Percentiles rank a stretch among this genome's conserved stretches.
phyloP scores from a whole-genome alignment of 2,113 vertebrate genomes.

The Melospiza melodia region DNA sequence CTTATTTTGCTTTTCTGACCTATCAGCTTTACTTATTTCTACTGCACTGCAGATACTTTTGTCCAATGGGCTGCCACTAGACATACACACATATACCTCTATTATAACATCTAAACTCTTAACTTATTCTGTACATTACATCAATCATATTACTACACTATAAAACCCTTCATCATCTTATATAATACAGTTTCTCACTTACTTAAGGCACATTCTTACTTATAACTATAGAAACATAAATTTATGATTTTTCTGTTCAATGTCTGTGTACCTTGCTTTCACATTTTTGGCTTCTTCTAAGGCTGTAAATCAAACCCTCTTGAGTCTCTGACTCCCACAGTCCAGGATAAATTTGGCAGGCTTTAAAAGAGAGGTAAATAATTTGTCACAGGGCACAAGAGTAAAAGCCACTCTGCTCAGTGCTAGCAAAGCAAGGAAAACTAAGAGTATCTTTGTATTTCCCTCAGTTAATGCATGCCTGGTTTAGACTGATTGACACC shows the following conservation, averaged over 20 bases:
- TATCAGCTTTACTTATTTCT: not conserved
- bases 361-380: not conserved
- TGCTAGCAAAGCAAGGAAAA: not conserved
- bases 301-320: not conserved
- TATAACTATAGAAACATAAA: not conserved
- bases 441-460: not conserved
- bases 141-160: not conserved
- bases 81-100: not conserved
- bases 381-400: not conserved
- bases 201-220: not conserved
- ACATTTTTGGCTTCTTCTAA: not conserved
- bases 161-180: not conserved
- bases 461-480: not conserved
- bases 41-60: not conserved
- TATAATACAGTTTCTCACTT: not conserved
- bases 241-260: not conserved
- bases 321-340: not conserved
- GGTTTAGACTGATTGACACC: slow-evolving; percentile 44
- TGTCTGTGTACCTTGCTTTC: not conserved
- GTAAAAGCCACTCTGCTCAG: not conserved
- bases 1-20: not conserved
- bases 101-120: not conserved
- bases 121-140: not conserved
- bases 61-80: not conserved
- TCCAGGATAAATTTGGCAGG: not conserved